Conservation (phyloP, 2,888 invertebrate species). For the Clanis bilineata region DNA sequence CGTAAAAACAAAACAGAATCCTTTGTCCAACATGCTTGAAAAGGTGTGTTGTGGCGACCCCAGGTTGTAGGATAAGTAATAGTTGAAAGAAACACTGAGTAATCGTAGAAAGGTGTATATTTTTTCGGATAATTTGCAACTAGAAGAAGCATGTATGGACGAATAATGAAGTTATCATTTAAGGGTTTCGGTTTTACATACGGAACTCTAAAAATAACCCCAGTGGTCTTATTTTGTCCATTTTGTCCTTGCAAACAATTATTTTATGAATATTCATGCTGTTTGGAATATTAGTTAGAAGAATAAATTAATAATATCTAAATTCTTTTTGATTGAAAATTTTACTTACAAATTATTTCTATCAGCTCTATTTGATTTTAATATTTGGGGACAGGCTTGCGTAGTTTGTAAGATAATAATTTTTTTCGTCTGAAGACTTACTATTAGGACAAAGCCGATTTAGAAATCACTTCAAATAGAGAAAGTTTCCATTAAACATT, state of each 20-base stretch:
- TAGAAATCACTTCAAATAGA: background rate
- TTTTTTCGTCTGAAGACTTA: background rate
- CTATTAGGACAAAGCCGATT: background rate
- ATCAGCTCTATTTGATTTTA: background rate
- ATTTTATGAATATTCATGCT: slow-evolving; percentile 54
- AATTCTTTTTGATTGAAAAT: background rate
- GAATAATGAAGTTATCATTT: too few relatives aligned
- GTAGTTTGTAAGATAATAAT: background rate
- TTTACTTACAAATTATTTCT: background rate
- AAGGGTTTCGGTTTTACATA: too few relatives aligned
- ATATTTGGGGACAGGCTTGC: background rate
- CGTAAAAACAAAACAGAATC: too few relatives aligned
- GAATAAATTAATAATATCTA: slow-evolving; percentile 7
- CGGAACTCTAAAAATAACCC: too few relatives aligned
- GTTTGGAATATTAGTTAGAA: slow-evolving; percentile 24
- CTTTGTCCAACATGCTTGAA: too few relatives aligned
- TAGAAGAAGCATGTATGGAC: too few relatives aligned
- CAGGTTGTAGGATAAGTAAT: too few relatives aligned
- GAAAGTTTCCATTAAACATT: too few relatives aligned
- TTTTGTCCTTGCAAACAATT: slow-evolving; percentile 51
- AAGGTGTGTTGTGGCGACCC: too few relatives aligned
- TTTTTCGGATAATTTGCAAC: too few relatives aligned
- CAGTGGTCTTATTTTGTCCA: slow-evolving; percentile 43
- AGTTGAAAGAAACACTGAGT: too few relatives aligned
- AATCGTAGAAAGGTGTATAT: too few relatives aligned